Base-by-base conservation (phyloP, 2,113 vertebrate species). In the Sphaerodactylus townsendi region DNA sequence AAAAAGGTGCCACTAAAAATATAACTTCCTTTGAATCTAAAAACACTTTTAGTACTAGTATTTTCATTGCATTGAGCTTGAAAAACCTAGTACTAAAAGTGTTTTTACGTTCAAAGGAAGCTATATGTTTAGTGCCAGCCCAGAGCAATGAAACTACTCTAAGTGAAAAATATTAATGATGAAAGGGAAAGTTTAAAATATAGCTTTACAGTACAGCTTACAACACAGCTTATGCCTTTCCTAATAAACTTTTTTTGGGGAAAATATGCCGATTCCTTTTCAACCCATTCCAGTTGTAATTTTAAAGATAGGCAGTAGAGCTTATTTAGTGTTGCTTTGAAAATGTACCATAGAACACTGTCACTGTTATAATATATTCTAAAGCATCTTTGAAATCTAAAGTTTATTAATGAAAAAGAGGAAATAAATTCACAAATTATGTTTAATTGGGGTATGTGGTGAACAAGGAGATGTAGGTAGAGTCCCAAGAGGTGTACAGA, bases 251-350 rank as follows among this genome's bases (percentile, higher is more conserved):
- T 59, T 86, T 90, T 84, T 90, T 94, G 88, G 5, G 10, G 3
- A 23, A 30, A 84, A 59, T 75, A 78, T 37, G 50, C 35, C 1
- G 87, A 85, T 90, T 86, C 88, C 74, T 87, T 94, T 93, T 94
- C 90, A 93, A 92, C 88, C 93, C 82, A 90, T 93, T 95, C 90
- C 91, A 93, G 90, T 85, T 87, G 91, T 78, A 90, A 84, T 92
- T 93, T 94, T 93, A 91, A 92, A 94, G 91, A 90, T 93, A 92
- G 82, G 48, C 75, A 92, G 72, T 90, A 89, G 86, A 85, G 89
- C 75, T 94, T 87, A 77, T 90, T 93, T 90, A 89, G 90, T 88
- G 39, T 77, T 85, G 84, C 92, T 95, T 95, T 93, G 91, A 92
- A 93, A 90, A 93, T 78, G 65, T n/a, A n/a, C n/a, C n/a, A n/a